phyloP scores from a whole-genome alignment of 2,113 vertebrate species.

The Hypanus sabinus region DNA sequence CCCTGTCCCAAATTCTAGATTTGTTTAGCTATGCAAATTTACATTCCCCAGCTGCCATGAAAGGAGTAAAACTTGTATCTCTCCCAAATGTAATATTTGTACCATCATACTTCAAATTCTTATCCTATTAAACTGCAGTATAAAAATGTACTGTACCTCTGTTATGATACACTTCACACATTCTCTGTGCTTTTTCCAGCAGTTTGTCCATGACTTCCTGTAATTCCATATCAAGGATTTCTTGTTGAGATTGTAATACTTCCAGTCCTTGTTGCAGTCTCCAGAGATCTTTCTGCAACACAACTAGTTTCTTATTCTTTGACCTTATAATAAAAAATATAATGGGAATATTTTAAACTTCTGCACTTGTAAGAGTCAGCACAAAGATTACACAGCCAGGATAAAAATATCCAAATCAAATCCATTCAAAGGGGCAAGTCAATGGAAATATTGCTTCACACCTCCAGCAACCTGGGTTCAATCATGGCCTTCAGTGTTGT shows the following conservation, averaged over 20 bases:
- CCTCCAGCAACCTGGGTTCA: too few species aligned
- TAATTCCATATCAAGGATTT: slow-evolving; percentile 10
- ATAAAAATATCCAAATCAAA: neutral
- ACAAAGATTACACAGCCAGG: neutral
- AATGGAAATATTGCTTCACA: neutral
- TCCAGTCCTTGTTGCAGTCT: neutral
- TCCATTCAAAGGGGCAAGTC: neutral
- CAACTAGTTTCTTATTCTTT: neutral
- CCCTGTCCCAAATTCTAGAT: neutral
- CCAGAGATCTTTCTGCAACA: neutral
- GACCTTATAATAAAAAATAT: neutral
- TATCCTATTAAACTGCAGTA: neutral
- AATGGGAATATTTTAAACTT: neutral
- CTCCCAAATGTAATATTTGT: too few species aligned
- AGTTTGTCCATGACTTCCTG: neutral
- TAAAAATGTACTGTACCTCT: neutral
- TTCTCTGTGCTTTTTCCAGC: neutral
- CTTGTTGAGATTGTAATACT: slow-evolving; percentile 1
- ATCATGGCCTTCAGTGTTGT: too few species aligned
- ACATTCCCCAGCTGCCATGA: too few species aligned
- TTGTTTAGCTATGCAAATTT: neutral
- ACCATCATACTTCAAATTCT: neutral
- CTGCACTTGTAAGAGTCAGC: neutral
- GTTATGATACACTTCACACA: neutral
- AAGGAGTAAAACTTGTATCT: too few species aligned